phyloP scores from a whole-genome alignment of 2,888 invertebrate genomes.

The Aleiodes testaceus region DNA sequence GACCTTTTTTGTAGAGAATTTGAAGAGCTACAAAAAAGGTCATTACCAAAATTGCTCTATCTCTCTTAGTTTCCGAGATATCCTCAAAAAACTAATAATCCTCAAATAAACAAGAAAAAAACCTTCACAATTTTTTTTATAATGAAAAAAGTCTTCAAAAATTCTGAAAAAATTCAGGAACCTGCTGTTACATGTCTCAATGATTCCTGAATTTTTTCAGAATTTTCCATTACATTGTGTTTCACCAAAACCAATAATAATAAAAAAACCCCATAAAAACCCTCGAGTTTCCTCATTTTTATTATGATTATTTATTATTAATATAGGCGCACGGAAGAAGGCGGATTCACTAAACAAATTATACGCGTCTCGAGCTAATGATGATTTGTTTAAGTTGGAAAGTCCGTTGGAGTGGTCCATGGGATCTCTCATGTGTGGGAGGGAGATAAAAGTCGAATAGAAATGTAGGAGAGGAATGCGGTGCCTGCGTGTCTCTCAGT shows the following conservation, averaged over 20 bases:
- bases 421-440: slow-evolving; percentile 22
- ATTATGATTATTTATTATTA: slow-evolving; percentile 13
- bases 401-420: slow-evolving; percentile 34
- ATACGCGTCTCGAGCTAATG: slow-evolving; percentile 55
- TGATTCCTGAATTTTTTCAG: too few relatives aligned
- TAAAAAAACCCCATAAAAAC: background rate
- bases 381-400: slow-evolving; percentile 57
- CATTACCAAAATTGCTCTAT: too few relatives aligned
- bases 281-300: background rate
- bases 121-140: background rate
- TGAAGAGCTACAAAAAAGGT: too few relatives aligned
- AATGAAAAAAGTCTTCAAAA: background rate
- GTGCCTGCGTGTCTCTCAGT: slow-evolving; percentile 35
- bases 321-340: slow-evolving; percentile 47
- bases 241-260: background rate
- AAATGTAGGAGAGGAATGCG: background rate
- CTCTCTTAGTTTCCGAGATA: too few relatives aligned
- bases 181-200: too few relatives aligned
- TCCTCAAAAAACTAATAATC: too few relatives aligned
- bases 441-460: slow-evolving; percentile 1
- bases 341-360: slow-evolving; percentile 55
- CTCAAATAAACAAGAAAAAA: too few relatives aligned
- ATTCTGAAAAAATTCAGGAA: too few relatives aligned
- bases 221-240: slow-evolving; percentile 20
- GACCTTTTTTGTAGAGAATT: too few relatives aligned